Evolutionary conservation across 1,140 invertebrate genomes (phyloP), one percentile per base, ranked within the genome.

Genomic region (Neodiprion pinetum): DNA sequence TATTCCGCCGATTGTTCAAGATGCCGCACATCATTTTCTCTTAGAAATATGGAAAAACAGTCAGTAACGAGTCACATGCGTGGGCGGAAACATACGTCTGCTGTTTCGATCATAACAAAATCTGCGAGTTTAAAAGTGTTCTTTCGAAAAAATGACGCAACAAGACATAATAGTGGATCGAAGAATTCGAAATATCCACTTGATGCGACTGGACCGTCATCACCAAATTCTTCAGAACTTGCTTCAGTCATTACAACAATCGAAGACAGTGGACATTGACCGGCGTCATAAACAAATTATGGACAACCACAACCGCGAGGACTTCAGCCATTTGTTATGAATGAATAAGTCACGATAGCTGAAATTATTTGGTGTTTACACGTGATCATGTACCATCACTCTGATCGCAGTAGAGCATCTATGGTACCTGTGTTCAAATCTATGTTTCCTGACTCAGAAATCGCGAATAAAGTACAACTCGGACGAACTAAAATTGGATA

Each of bases 401-500:
- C 76, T 23, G 47, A 75, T 48, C 70, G 77, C 53, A 75, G 48
- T 74, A 66, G 61, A 14, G 77, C 8, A 40, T 70, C 14, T 21
- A 72, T 47, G 48, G 72, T 74, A 14, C 23, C 67, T 23, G 47
- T 75, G 21, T 74, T 79, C 48, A 48, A 48, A 66, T 12, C 12
- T 28, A 67, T 78, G 71, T 75, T 79, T 74, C 28, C 72, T 47
- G 70, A 80, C 40, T 72, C 68, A 7, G 65, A 78, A 74, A 76
- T 80, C 67, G 78, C 77, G 61, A 48, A 65, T 47, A 75, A 74
- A 68, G 53, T 81, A 40, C 50, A 78, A 49, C 71, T 81, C 1
- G 69, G 75, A 48, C 75, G 72, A 75, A 76, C 74, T 10, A 81
- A 78, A 78, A 73, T 78, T 23, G 66, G 71, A 0, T 82, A 80